Conservation (phyloP, 1,140 invertebrate genomes). For the Bilobella aurantiaca region DNA sequence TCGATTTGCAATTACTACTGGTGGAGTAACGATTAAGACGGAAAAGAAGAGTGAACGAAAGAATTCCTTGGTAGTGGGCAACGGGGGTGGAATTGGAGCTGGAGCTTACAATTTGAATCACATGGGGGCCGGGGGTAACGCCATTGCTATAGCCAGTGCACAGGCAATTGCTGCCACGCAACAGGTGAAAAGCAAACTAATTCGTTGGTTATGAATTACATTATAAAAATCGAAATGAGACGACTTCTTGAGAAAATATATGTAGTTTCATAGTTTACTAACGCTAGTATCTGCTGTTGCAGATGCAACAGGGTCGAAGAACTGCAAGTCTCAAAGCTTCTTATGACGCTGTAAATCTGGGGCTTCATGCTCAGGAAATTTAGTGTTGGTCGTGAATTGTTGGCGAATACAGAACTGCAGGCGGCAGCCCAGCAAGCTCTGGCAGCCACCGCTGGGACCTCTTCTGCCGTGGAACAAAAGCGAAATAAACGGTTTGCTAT, state of each 20-base stretch:
- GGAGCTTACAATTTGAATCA: constrained; percentile 55
- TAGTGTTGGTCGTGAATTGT: constrained; percentile 55
- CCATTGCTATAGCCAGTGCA: constrained; percentile 86
- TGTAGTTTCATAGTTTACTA: no score
- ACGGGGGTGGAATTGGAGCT: constrained; percentile 34
- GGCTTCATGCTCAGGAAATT: constrained; percentile 50
- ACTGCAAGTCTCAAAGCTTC: constrained; percentile 91
- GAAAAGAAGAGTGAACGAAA: constrained; percentile 34
- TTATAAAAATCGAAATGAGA: no score
- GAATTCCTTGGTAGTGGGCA: constrained; percentile 22
- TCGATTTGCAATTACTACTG: constrained; percentile 43
- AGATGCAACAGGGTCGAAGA: constrained; percentile 85
- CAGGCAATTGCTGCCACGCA: constrained; percentile 94
- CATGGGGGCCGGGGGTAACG: constrained; percentile 66
- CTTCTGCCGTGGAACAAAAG: constrained; percentile 25
- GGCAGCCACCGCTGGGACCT: constrained; percentile 45
- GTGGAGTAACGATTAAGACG: constrained; percentile 19
- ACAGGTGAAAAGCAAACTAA: constrained; percentile 49
- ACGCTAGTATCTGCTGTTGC: constrained; percentile 23
- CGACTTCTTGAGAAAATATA: no score
- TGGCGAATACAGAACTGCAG: constrained; percentile 42
- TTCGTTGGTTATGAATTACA: not conserved
- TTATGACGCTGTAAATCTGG: constrained; percentile 68
- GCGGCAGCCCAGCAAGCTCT: constrained; percentile 62
- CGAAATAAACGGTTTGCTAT: constrained; percentile 31